Conservation (phyloP, 1,140 invertebrate genomes). For the Apis cerana region DNA sequence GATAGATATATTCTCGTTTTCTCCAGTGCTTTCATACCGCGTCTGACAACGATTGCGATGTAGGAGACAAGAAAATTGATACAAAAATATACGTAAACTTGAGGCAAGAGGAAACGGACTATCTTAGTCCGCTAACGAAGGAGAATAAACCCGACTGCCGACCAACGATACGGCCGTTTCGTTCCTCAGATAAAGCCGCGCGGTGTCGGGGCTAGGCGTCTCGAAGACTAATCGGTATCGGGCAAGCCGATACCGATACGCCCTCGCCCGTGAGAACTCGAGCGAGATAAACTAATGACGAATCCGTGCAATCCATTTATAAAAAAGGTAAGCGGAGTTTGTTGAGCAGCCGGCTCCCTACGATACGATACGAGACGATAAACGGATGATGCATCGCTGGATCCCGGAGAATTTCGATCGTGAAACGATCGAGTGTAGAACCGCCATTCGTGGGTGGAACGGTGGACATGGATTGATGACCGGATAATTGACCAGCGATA, state of each 20-base stretch:
- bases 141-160: background rate
- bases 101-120: constrained; percentile 11
- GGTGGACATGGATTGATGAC: constrained; percentile 31
- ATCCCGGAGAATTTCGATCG: background rate
- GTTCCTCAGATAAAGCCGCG: constrained; percentile 42
- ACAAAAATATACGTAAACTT: no score
- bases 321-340: constrained; percentile 4
- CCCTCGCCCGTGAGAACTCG: constrained; percentile 12
- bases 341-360: constrained; percentile 3
- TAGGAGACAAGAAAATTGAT: background rate
- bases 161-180: background rate
- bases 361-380: constrained; percentile 24
- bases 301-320: constrained; percentile 42
- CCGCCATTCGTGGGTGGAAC: constrained; percentile 28
- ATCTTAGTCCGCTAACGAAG: constrained; percentile 49
- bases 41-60: background rate
- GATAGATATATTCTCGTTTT: no score
- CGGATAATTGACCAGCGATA: background rate
- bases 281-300: constrained; percentile 44
- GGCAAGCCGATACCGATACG: constrained; percentile 37
- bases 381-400: constrained; percentile 37
- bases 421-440: background rate
- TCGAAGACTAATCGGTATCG: constrained; percentile 57
- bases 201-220: constrained; percentile 48
- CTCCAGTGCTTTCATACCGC: no score